phyloP scores from a whole-genome alignment of 2,113 vertebrate genomes.

The Caranx melampygus region DNA sequence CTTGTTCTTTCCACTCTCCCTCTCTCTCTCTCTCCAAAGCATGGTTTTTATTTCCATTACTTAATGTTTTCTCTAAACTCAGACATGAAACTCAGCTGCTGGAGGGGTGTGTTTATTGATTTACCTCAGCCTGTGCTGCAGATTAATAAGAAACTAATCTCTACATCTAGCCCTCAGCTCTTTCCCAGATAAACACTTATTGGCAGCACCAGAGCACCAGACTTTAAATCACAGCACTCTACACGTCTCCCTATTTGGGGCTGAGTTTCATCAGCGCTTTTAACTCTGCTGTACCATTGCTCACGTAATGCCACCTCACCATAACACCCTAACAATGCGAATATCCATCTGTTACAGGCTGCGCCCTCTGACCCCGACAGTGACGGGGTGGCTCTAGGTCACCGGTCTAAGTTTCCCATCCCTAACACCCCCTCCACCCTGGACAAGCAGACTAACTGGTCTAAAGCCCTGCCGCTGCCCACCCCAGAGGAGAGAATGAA shows the following conservation, averaged over 20 bases:
- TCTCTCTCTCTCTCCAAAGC: slow-evolving; percentile 39
- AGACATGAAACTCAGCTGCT: slow-evolving; percentile 53
- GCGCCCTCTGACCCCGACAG: slow-evolving; percentile 88
- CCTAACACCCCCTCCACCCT: slow-evolving; percentile 96
- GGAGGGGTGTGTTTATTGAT: slow-evolving; percentile 51
- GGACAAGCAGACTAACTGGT: slow-evolving; percentile 99
- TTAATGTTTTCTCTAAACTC: slow-evolving; percentile 21
- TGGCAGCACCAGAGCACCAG: slow-evolving; percentile 18
- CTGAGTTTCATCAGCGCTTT: slow-evolving; percentile 43
- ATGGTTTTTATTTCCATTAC: slow-evolving; percentile 46
- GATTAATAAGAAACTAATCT: slow-evolving; percentile 52
- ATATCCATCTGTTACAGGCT: slow-evolving; percentile 88
- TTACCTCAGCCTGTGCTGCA: slow-evolving; percentile 34
- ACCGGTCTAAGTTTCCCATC: slow-evolving; percentile 93
- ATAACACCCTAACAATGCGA: slow-evolving; percentile 67
- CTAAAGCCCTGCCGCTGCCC: slow-evolving; percentile 93
- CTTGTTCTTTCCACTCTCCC: slow-evolving; percentile 14
- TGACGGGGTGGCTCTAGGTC: slow-evolving; percentile 91
- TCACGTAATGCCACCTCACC: slow-evolving; percentile 36
- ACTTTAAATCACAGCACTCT: slow-evolving; percentile 9
- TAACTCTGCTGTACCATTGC: slow-evolving; percentile 19
- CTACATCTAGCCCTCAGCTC: slow-evolving; percentile 18
- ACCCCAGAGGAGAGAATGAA: slow-evolving; percentile 99
- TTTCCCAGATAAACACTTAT: slow-evolving; percentile 1
- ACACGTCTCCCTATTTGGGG: slow-evolving; percentile 28